Base-by-base conservation (phyloP, 2,113 vertebrate species). In the Pungitius pungitius region DNA sequence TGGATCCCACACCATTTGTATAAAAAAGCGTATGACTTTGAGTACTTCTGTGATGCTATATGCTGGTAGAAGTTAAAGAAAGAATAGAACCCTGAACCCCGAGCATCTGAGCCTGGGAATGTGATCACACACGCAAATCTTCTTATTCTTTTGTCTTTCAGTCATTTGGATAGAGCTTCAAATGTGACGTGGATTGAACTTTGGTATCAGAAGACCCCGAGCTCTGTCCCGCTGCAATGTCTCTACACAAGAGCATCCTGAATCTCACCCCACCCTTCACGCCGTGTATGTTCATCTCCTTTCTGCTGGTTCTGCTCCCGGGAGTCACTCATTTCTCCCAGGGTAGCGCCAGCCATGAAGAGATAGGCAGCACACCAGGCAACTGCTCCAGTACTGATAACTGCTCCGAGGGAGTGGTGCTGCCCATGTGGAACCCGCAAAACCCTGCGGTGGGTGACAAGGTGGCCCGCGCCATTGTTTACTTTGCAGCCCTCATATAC, bases 401-500 rank as follows among this genome's bases (percentile, higher is more conserved):
- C 87, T 96, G 95, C 84, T 87, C 90, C 0, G 93, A 95, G 14
- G 95, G 95, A 0, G 95, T 96, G 59, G 90, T 96, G 43, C 88
- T 96, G 39, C 95, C 95, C 11, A 77, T 95, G 63, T 96, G 95
- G 95, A 94, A 95, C 78, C 95, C 95, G 12, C 94, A 94, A 58
- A 95, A 95, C 84, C 95, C 95, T 1, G 94, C 95, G 0, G 94
- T 94, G 52, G 95, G 95, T 0, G 95, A 96, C 72, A 95, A 95
- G 56, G 95, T 95, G 82, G 95, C 95, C 0, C 93, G 95, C 3
- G 95, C 95, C 75, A 95, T 95, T 3, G 95, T 96, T 30, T 96
- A 96, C 86, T 95, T 96, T 39, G 95, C 94, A 27, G 95, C 95
- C 1, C 91, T 96, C 52, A 93, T 95, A 77, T 96, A 96, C 90